Evolutionary conservation across 2,113 vertebrate genomes (phyloP), one percentile per base, ranked within the genome.

Genomic region (Aleadryas rufinucha): DNA sequence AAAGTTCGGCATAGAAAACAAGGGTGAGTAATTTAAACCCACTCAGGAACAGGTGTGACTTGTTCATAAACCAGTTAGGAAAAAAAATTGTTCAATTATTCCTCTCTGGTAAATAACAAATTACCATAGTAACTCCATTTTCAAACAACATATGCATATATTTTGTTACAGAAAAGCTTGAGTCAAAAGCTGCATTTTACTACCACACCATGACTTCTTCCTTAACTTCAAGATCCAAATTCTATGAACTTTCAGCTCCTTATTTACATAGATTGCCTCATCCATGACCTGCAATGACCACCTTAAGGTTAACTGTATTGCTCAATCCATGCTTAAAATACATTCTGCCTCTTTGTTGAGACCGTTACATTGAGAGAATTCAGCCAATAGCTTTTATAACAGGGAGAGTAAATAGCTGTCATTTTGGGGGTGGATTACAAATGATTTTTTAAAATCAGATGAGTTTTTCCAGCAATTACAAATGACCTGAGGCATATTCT

Each of bases 41-140:
- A 96, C 95, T 98, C 93, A 95, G 75, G 87, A 97, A 94, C 96
- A 97, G 97, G 97, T 98, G 97, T 96, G 96, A 96, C 89, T 96
- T 96, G 91, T 98, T 96, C 91, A 96, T 92, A 96, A 96, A 95
- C 56, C 74, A 76, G 28, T 92, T 97, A 84, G 23, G 33, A 71
- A 89, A 92, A 90, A 90, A 95, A 84, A 35, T 78, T 88, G 33
- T 90, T 76, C 87, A 97, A 97, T 97, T 95, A 95, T 35, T 84
- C 49, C 77, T 61, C 82, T 91, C 87, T 93, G 92, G 91, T 95
- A 97, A 98, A 97, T 94, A 97, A 92, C 89, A 89, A 65, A 96
- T 97, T 97, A 89, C 96, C 97, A 97, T 97, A 96, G 97, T 90
- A 98, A 98, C 94, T 77, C 28, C 84, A 74, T 89, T 94, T 94